Base-by-base conservation (phyloP, 2,797 vertebrate species). In the Gymnothorax javanicus region DNA sequence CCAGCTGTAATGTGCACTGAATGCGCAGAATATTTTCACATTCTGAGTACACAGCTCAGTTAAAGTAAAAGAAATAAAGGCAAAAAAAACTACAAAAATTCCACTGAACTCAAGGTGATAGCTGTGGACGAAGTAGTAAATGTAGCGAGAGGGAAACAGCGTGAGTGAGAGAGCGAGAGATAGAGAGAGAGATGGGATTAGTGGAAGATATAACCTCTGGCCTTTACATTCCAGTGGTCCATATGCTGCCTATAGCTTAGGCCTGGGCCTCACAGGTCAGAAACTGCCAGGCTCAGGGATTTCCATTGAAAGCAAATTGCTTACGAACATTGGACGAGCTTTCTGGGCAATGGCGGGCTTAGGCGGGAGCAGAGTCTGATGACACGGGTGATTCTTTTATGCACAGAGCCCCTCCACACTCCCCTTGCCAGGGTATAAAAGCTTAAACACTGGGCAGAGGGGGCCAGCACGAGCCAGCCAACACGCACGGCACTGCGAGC, bases 391-490 rank as follows among this genome's bases (percentile, higher is more conserved):
- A 92, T 97, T 97, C 94, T 94, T 95, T 97, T 98, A 96, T 99
- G 93, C 62, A 3, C 87, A 85, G 88, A 93, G 93, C 93, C 91
- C 92, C 92, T 13, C 91, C 91, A 91, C 92, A 93, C 91, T 94
- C 94, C 93, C 95, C 95, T 96, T 97, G 97, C 97, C 97, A 98
- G 97, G 90, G 96, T 98, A 99, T 99, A 99, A 98, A 98, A 96
- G 93, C 90, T 90, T 81, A 90, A 92, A 89, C 92, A 15, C 86
- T 71, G 90, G 20, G 84, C 77, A 90, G 91, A 90, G 60, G 90
- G 88, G 91, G 94, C 88, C 95, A 95, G 87, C 92, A 95, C 94
- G 92, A 93, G 93, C 94, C 93, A 96, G 94, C 95, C 94, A 93
- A 87, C 92, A 92, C 92, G 90, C 94, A 95, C 92, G 92, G 91